phyloP scores from a whole-genome alignment of 2,113 vertebrate genomes.

The Podilymbus podiceps region DNA sequence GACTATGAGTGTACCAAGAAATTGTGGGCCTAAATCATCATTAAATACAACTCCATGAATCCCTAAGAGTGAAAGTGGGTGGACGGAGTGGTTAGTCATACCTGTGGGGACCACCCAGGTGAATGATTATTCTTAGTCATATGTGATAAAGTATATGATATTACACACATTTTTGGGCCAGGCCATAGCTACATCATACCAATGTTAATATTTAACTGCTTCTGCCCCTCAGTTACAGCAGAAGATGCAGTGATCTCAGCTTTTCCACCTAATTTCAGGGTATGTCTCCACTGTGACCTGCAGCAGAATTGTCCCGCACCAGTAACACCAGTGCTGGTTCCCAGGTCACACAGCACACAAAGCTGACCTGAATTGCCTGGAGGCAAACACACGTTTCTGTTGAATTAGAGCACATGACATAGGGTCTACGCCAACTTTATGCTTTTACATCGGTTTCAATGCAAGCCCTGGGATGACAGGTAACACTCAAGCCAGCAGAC shows the following conservation, averaged over 20 bases:
- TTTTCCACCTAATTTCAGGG: neutral
- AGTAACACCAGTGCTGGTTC: neutral
- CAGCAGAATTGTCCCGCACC: neutral
- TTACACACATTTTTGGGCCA: neutral
- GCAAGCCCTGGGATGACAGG: neutral
- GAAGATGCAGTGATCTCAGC: neutral
- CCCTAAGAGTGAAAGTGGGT: neutral
- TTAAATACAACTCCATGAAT: neutral
- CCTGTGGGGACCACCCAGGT: neutral
- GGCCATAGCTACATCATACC: neutral
- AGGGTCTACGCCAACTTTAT: neutral
- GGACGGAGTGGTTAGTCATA: neutral
- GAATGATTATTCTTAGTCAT: neutral
- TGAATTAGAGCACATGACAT: neutral
- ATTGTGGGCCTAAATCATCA: neutral
- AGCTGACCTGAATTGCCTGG: neutral
- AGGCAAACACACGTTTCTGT: neutral
- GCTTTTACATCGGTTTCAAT: neutral
- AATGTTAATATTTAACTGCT: neutral
- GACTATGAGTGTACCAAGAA: neutral
- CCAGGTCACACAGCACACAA: neutral
- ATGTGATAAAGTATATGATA: rapidly evolving
- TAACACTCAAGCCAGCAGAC: neutral
- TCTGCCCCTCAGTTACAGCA: neutral
- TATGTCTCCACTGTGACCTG: rapidly evolving